A percentile compares a stretch with the other conserved stretches of the same genome.
Evolutionary conservation across 2,888 invertebrate genomes (phyloP).

Genomic region (Agrochola circellaris): DNA sequence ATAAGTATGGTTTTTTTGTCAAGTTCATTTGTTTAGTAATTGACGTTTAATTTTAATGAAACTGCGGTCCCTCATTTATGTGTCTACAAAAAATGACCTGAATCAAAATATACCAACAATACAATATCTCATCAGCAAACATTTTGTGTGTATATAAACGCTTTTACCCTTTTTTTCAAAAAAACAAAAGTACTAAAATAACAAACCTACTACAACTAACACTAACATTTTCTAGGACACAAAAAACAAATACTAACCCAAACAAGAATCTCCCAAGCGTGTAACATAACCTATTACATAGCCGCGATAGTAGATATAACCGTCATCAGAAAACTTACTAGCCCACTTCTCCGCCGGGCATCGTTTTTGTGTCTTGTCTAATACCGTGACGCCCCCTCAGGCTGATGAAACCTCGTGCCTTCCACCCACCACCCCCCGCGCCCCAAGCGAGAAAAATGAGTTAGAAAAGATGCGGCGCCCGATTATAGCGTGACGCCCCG

Average conservation of each 20-base stretch:
- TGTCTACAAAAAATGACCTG: background rate
- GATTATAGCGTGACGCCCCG: conserved; percentile 87
- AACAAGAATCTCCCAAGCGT: conserved; percentile 34
- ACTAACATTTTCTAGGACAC: conserved; percentile 12
- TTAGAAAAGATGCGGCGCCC: conserved; percentile 90
- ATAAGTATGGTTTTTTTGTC: conserved; percentile 6
- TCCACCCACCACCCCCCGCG: conserved; percentile 71
- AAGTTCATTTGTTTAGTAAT: conserved; percentile 20
- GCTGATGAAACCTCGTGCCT: conserved; percentile 82
- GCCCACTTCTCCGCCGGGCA: conserved; percentile 85
- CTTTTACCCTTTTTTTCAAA: background rate
- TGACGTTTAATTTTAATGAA: conserved; percentile 1
- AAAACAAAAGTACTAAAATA: background rate
- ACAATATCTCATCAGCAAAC: background rate
- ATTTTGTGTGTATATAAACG: background rate
- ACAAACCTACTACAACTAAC: background rate
- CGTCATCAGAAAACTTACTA: conserved; percentile 86
- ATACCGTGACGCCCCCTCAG: conserved; percentile 88
- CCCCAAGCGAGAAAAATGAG: conserved; percentile 90
- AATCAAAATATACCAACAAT: background rate
- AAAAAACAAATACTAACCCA: conserved; percentile 31
- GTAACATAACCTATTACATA: conserved; percentile 64
- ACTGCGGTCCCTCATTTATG: background rate
- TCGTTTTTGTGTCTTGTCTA: conserved; percentile 91
- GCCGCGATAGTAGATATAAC: conserved; percentile 75